Evolutionary conservation across 2,797 vertebrate species (phyloP), one percentile per base, ranked within the genome.

Genomic region (Limosa lapponica): DNA sequence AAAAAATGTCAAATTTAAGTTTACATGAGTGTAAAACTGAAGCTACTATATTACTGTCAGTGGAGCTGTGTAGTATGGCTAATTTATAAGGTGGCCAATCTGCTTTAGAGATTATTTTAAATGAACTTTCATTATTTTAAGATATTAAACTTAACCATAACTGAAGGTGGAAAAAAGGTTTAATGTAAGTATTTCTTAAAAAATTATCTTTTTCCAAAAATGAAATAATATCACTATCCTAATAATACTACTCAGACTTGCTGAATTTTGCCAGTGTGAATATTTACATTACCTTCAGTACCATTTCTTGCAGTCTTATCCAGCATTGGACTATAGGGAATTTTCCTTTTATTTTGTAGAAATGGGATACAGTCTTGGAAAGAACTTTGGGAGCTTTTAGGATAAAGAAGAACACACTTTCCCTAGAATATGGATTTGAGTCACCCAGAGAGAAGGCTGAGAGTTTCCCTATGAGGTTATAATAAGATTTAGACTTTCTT

Each of bases 101-200:
- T 86, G 49, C 49, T 86, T 95, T 69, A 86, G 18, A 88, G 46
- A 91, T 83, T 74, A 84, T 65, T 94, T 90, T 54, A 67, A 86
- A 88, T 71, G 14, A 87, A 75, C 22, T 82, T 83, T 24, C 69
- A 86, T 82, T 90, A 74, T 88, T 72, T 86, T 79, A 74, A 32
- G 44, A 30, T 78, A 72, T 65, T 74, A 87, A 88, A 78, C 3
- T 24, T 52, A 54, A 54, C 51, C 16, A 0, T 54, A 39, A 17
- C 14, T 59, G 19, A 78, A 79, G 43, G 32, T 81, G 46, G 82
- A 83, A 94, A 95, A 91, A n/a, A 8, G 32, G 27, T 81, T 81
- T 41, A 69, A 87, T 19, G 0, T 10, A 89, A 34, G 27, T 36
- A 94, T 80, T 87, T 84, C 3, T 74, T 3, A 4, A 52, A 59